phyloP scores from a whole-genome alignment of 1,140 invertebrate species.

The Anagrus nilaparvatae region DNA sequence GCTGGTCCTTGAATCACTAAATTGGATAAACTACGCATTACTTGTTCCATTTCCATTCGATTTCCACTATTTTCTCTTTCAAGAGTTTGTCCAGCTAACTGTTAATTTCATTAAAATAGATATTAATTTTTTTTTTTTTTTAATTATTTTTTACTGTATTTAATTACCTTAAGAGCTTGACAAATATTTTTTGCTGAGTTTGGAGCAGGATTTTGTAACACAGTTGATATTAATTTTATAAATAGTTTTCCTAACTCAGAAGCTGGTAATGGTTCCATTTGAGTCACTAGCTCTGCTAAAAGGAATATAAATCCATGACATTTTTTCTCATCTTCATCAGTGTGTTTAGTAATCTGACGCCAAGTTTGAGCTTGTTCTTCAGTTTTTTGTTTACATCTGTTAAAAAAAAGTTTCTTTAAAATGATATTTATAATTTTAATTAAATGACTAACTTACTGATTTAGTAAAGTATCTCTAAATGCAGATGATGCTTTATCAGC shows the following conservation, averaged over 20 bases:
- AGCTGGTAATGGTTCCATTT: slow-evolving; percentile 30
- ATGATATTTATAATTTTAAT: slow-evolving; percentile 5
- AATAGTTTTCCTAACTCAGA: slow-evolving; percentile 32
- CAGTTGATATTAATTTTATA: slow-evolving; percentile 31
- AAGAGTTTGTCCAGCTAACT: slow-evolving; percentile 37
- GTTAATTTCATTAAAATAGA: slow-evolving; percentile 2
- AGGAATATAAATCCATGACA: slow-evolving; percentile 39
- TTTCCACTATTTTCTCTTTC: slow-evolving; percentile 31
- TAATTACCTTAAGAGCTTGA: slow-evolving; percentile 39
- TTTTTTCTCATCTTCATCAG: slow-evolving; percentile 29
- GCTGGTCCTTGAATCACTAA: slow-evolving; percentile 33
- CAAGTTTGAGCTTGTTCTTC: slow-evolving; percentile 23
- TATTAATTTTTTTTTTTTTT: too few relatives aligned
- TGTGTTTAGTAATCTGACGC: slow-evolving; percentile 24
- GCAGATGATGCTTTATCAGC: slow-evolving; percentile 34
- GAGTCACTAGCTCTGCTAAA: slow-evolving; percentile 36
- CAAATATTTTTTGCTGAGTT: slow-evolving; percentile 41
- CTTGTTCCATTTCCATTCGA: slow-evolving; percentile 34
- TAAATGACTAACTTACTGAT: slow-evolving; percentile 25
- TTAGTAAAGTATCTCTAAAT: slow-evolving; percentile 41
- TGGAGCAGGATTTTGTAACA: slow-evolving; percentile 32
- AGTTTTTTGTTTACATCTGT: slow-evolving; percentile 34
- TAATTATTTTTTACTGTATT: too few relatives aligned
- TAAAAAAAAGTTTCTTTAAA: too few relatives aligned
- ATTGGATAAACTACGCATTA: slow-evolving; percentile 34